Base-by-base conservation (phyloP, 2,797 vertebrate genomes). In the Danio kyathit region DNA sequence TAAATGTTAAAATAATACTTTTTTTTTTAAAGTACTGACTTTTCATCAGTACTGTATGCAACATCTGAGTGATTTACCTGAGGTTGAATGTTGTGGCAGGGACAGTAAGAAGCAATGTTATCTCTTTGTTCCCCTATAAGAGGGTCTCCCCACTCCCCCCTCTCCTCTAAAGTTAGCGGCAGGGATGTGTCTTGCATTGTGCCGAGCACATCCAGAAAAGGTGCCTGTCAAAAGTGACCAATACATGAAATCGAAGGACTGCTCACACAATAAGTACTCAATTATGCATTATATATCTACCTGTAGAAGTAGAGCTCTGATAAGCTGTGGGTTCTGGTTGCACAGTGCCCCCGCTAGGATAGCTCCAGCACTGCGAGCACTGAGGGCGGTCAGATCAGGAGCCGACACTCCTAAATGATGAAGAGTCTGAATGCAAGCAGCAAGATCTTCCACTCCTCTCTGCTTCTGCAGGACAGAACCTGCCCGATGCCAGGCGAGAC, bases 141-240 rank as follows among this genome's bases (percentile, higher is more conserved):
- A 43, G 97, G 97, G 88, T 97, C 94, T 6, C 98, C 98, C 97
- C 97, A 99, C 87, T 99, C 98, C 72, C 96, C 97, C 84, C 94
- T 91, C 87, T 99, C 98, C 92, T 99, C 97, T 74, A 91, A 52
- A 41, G 96, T 98, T 57, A 99, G 92, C 40, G 97, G 96, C 49
- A 97, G 94, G 51, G 91, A 87, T 60, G 91, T 90, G 65, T 97
- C 93, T 93, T 95, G 90, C 97, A 99, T 97, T 57, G 96, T 95
- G 79, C 92, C 95, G 79, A 97, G 89, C 83, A 99, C 95, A 90
- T 99, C 96, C 84, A 99, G 59, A 7, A 99, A 99, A 84, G 98
- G 97, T 61, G 97, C 96, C 98, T 99, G 81, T 10, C 7, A 12
- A 56, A 6, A 76, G 64, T 74, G 41, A 48, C 38, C 52, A 67